Evolutionary conservation across 1,140 invertebrate species (phyloP), one percentile per base, ranked within the genome.

Genomic region (Drosophila repleta): DNA sequence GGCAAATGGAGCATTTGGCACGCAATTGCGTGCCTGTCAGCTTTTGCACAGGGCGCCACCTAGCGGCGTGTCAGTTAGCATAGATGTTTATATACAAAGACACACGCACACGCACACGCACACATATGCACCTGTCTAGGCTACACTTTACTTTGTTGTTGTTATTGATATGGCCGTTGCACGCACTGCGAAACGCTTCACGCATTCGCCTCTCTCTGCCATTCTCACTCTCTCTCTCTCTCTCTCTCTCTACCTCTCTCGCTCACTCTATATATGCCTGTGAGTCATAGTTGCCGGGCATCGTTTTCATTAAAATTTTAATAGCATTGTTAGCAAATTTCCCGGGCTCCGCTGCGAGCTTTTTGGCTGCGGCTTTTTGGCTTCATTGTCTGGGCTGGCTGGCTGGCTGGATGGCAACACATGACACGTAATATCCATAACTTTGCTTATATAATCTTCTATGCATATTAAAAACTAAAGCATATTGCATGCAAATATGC

Each of bases 301-400:
- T 75, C 81, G 72, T 78, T 85, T 85, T 85, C 82, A 85, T 87
- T 85, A 87, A 85, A 85, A 81, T 87, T 85, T 85, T 85, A 85
- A 85, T 85, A 87, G 81, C 56, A 82, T 57, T 65, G 56, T 65
- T 72, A 21, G 32, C 49, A 60, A 29, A 32, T 53, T 18, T 74
- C 35, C 17, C 18, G 63, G 46, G 18, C 24, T 53, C 53, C 41
- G 24, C n/a, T 62, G 29, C 39, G 21, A 29, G 24, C 46, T 45
- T 60, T 32, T 26, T 11, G 32, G 39, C 29, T 58, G 26, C 15
- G 37, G 13, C 55, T 29, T 43, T 58, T n/a, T 17, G 32, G 53
- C 18, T 35, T 13, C 29, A 43, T 48, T n/a, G n/a, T 41, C 46
- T 51, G 7, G 26, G 37, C 43, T n/a, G n/a, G 32, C 46, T 51